Percentiles rank a stretch among this genome's conserved stretches.
Evolutionary conservation across 2,113 vertebrate genomes (phyloP).

Genomic region (Lasiurus borealis): DNA sequence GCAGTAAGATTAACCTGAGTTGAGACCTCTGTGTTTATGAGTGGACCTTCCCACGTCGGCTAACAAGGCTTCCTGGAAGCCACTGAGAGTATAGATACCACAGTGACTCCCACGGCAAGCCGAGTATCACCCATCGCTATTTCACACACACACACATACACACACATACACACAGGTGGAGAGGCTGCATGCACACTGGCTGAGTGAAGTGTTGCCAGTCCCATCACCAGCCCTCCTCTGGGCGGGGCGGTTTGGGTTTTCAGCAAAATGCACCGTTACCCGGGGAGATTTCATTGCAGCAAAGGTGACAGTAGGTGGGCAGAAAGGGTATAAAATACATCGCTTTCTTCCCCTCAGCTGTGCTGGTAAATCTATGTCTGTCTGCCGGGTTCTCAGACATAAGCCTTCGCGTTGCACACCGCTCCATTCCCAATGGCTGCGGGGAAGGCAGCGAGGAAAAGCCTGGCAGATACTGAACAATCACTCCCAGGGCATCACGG

Average conservation of each 20-base stretch:
- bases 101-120: conserved; percentile 18
- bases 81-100: background rate
- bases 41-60: background rate
- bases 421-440: background rate
- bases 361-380: background rate
- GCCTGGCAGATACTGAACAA: background rate
- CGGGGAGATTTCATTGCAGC: background rate
- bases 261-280: background rate
- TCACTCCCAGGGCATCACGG: background rate
- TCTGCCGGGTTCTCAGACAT: background rate
- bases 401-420: background rate
- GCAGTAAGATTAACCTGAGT: background rate
- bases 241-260: background rate
- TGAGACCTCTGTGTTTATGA: background rate
- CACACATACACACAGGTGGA: background rate
- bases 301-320: background rate
- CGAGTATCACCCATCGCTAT: background rate
- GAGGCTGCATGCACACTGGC: background rate
- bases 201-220: background rate
- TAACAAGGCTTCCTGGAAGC: conserved; percentile 46
- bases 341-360: background rate
- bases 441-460: background rate
- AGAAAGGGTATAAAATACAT: background rate
- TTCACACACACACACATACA: background rate
- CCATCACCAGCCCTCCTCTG: background rate